Evolutionary conservation across 2,113 vertebrate genomes (phyloP), one percentile per base, ranked within the genome.

Genomic region (Asarcornis scutulata): DNA sequence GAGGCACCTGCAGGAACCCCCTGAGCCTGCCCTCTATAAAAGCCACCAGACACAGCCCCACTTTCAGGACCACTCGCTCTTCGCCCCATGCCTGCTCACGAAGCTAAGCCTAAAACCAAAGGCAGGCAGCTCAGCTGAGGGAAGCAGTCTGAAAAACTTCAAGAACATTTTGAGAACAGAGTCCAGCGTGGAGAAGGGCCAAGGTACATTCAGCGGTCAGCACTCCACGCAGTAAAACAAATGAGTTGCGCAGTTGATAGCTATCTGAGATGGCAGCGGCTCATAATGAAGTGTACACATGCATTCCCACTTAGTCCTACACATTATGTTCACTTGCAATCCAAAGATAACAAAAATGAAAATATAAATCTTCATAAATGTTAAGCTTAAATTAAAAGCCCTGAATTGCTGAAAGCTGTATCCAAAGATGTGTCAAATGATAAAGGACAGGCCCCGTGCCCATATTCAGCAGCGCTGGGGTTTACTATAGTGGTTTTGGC

Each of bases 1-100:
- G 2, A 2, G 4, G 14, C 3, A 11, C 0, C 0, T 17, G 4
- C 13, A 21, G 2, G 38, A 52, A 63, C 48, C 5, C 27, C 13
- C 62, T 25, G n/a, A 29, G 31, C 66, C 52, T 59, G 66, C 29
- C 11, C 15, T 68, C 67, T 14, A 3, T 7, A 22, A 75, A 62
- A 66, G 11, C 40, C 3, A 12, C 48, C 22, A 3, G 34, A 46
- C 14, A 42, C 59, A 34, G 26, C 38, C 22, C 38, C 2, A 3
- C 1, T 25, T 26, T 44, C 31, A 15, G 36, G 53, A 48, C 46
- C 12, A 3, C 48, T 56, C 0, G 10, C 1, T 23, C 21, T 62
- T 60, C 11, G 13, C 50, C 25, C 21, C 36, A 83, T 86, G 76
- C 55, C 1, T 0, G 6, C 7, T 73, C n/a, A 36, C 22, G 6